Evolutionary conservation across 2,797 vertebrate genomes (phyloP), one percentile per base, ranked within the genome.

Genomic region (Thalassophryne amazonica): DNA sequence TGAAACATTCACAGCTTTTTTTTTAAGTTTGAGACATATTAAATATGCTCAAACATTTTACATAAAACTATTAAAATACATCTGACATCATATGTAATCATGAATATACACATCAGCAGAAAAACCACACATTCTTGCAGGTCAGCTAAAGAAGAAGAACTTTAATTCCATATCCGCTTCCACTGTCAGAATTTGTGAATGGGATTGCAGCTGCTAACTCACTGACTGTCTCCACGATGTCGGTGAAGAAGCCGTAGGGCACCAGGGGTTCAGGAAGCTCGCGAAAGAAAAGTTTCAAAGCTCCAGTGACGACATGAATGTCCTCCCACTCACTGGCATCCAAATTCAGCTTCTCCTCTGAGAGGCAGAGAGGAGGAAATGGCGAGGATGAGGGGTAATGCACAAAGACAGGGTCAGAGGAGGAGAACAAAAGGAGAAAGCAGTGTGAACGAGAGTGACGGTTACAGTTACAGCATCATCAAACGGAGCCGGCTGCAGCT

Each of bases 271-370:
- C 93, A 0, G 95, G 94, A 32, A 98, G 91, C 85, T 98, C 95
- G 2, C 95, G 89, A 39, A 98, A 93, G 78, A 98, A 98, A 51
- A 98, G 92, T 78, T 98, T 98, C 53, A 97, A 81, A 32, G 95
- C 95, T 22, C 95, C 95, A 0, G 93, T 95, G 83, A 98, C 81
- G 67, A 97, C 94, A 3, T 98, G 95, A 45, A 98, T 80, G 53
- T 98, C 94, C 33, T 95, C 94, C 95, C 95, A 98, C 54, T 94
- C 89, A 0, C 89, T 88, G 55, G 87, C 83, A 35, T 93, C 90
- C 82, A 98, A 84, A 80, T 93, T 91, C 80, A 97, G 69, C 76
- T 88, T 88, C 81, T 94, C 91, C 84, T 92, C 92, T 94, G 88
- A 64, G 56, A 40, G 25, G 47, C 22, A 35, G 9, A 25, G n/a